phyloP scores from a whole-genome alignment of 1,140 invertebrate genomes.

The Cydia amplana region DNA sequence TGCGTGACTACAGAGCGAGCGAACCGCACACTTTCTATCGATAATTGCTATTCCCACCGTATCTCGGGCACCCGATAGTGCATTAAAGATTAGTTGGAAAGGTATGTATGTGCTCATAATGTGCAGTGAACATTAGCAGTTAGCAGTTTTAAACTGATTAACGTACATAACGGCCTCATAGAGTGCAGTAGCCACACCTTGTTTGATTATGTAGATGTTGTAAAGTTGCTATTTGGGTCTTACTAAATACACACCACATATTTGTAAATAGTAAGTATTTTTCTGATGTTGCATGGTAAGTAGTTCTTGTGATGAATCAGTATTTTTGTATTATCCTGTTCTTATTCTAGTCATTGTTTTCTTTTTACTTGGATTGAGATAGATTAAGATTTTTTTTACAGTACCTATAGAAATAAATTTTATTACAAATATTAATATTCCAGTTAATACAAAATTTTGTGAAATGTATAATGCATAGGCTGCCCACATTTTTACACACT shows the following conservation, averaged over 20 bases:
- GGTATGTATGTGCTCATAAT: conserved; percentile 9
- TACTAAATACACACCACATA: no score
- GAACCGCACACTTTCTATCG: conserved; percentile 25
- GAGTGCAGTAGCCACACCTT: not conserved
- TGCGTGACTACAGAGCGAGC: not conserved
- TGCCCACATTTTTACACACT: no score
- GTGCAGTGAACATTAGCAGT: conserved; percentile 14
- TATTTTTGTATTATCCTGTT: not conserved
- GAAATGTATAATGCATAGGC: no score
- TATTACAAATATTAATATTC: no score
- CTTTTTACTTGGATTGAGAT: not conserved
- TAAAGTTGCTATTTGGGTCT: not conserved
- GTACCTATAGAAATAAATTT: no score
- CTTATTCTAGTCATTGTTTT: not conserved
- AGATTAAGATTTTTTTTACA: no score
- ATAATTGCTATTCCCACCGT: conserved; percentile 28
- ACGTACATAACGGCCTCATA: not conserved
- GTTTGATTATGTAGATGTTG: not conserved
- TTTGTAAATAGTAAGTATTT: not conserved
- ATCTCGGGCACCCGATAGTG: conserved; percentile 21
- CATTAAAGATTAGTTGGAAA: conserved; percentile 14
- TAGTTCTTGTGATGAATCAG: not conserved
- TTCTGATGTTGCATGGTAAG: not conserved
- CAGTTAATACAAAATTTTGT: no score
- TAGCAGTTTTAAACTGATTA: conserved; percentile 4